Base-by-base conservation (phyloP, 2,113 vertebrate species). In the Brachyhypopomus occidentalis region DNA sequence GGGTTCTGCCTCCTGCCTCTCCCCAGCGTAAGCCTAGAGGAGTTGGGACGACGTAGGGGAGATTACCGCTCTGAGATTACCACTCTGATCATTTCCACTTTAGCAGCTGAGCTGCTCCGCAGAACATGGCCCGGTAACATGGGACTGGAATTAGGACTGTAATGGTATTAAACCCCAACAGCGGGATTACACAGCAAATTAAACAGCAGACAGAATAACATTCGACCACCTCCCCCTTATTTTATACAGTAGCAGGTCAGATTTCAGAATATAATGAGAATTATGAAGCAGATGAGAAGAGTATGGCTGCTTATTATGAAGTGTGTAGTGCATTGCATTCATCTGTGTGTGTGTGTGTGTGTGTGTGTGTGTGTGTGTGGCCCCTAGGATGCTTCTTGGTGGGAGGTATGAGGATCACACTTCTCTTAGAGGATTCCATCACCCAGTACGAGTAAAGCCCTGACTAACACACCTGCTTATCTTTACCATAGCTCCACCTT, bases 381-480 rank as follows among this genome's bases (percentile, higher is more conserved):
- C 59, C 75, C 81, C 69, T 72, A 1, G 48, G 71, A 63, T 41
- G 16, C 85, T 74, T 88, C 89, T 87, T 59, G 38, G 85, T 52
- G 82, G 80, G 84, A 87, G 87, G 86, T 83, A 86, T 83, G 81
- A 82, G 63, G 76, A 82, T 81, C 80, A 64, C 36, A 27, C 74
- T 58, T 75, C 73, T 83, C 72, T 84, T 80, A 88, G 80, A 74
- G 56, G 79, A 85, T 83, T 82, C 83, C 80, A 75, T 88, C 84
- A 84, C 86, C 80, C 75, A 75, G 84, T 73, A 84, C 78, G 83
- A 86, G 88, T 86, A 71, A 80, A 88, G 84, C 84, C 87, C 83
- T 88, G 84, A 85, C 86, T 85, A 90, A 88, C 84, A 78, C 82
- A 59, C 86, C 22, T 59, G 82, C 83, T 90, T 87, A 90, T 88